phyloP scores from a whole-genome alignment of 2,113 vertebrate genomes.

The Corvus moneduloides region DNA sequence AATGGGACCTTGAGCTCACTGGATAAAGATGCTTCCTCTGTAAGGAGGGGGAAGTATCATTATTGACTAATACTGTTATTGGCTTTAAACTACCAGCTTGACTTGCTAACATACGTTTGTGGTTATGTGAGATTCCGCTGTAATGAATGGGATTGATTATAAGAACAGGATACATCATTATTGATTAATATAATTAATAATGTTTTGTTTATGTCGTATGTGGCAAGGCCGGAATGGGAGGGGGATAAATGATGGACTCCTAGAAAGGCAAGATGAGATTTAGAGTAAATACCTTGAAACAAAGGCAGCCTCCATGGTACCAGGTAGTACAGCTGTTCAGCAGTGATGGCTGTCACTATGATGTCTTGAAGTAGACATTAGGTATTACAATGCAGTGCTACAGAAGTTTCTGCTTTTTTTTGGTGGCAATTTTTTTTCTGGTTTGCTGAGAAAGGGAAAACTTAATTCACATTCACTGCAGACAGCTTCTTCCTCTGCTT shows the following conservation, averaged over 20 bases:
- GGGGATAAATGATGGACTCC: not conserved
- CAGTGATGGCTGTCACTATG: not conserved
- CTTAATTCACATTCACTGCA: constrained; percentile 38
- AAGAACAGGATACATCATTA: not conserved
- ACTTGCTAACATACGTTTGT: not conserved
- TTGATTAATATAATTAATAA: not conserved
- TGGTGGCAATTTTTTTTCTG: not conserved
- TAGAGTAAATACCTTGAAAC: not conserved
- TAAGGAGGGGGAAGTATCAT: not conserved
- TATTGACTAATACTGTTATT: not conserved
- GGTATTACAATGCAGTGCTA: not conserved
- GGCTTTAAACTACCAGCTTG: not conserved
- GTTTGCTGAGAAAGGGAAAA: not conserved
- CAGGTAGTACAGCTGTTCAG: not conserved
- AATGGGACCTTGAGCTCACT: not conserved
- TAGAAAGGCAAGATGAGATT: not conserved
- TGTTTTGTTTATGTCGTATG: not conserved
- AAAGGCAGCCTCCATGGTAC: not conserved
- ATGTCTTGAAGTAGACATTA: not conserved
- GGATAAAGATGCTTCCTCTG: not conserved
- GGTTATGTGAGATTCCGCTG: not conserved
- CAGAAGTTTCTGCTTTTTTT: not conserved
- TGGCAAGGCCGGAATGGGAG: not conserved
- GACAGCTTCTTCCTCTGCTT: constrained; percentile 38
- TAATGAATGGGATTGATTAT: not conserved